phyloP scores from a whole-genome alignment of 2,888 invertebrate genomes.

The Didymodactylos carnosus region DNA sequence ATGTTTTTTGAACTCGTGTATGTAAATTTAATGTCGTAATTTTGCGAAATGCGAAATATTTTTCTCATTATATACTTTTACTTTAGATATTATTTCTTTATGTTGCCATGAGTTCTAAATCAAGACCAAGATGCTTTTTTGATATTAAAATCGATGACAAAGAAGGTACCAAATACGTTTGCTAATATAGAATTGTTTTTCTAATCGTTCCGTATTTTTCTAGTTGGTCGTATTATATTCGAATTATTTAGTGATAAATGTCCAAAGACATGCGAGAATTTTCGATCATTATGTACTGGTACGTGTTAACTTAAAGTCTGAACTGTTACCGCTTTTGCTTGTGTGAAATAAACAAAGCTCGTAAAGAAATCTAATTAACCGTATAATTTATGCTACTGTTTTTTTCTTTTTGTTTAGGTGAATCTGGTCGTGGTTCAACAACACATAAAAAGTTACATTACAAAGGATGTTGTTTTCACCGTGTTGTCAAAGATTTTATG shows the following conservation, averaged over 20 bases:
- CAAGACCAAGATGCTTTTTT: background rate
- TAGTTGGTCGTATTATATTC: constrained; percentile 48
- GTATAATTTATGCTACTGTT: too few species aligned
- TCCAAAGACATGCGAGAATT: constrained; percentile 79
- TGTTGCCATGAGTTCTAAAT: too few species aligned
- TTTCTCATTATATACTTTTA: background rate
- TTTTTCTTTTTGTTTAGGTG: constrained; percentile 41
- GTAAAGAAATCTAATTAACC: too few species aligned
- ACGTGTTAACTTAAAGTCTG: too few species aligned
- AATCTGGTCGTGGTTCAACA: constrained; percentile 57
- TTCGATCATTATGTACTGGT: constrained; percentile 67
- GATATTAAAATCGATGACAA: background rate
- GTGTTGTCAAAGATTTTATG: constrained; percentile 93
- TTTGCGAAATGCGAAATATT: background rate
- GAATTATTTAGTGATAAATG: constrained; percentile 70
- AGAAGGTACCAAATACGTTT: background rate
- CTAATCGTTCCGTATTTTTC: too few species aligned
- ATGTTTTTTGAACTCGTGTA: too few species aligned
- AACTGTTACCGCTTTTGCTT: too few species aligned
- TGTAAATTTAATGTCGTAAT: too few species aligned
- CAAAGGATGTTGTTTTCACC: constrained; percentile 58
- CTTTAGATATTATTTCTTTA: background rate
- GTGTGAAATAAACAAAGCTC: too few species aligned
- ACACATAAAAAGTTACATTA: constrained; percentile 59
- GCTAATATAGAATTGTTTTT: too few species aligned